Percentiles rank a stretch among this genome's conserved stretches.
These are phyloP conservation scores for Nebria brevicollis DNA, from an alignment of 2,888 invertebrate genomes.

Conservation along the genomic window DNA sequence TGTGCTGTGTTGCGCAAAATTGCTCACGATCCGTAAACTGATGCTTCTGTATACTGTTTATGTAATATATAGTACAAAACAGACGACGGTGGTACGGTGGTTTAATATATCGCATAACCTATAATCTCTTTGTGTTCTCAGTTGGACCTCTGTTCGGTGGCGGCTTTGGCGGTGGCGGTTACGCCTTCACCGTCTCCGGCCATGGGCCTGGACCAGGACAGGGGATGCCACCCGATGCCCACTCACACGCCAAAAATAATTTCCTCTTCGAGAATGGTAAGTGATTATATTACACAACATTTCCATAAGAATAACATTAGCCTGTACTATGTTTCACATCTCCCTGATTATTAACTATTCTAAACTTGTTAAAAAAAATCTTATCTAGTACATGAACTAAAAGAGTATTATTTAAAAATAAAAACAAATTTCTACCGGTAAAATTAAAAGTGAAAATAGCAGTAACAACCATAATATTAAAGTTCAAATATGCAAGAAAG, in stretches of 20 bases:
- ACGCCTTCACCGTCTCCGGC: slow-evolving; percentile 61
- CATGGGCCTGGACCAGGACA: slow-evolving; percentile 42
- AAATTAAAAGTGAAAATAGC: no score
- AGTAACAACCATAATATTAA: no score
- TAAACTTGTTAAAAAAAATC: no score
- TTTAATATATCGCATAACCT: slow-evolving; percentile 32
- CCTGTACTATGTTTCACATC: no score
- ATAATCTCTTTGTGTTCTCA: slow-evolving; percentile 54
- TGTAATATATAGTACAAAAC: slow-evolving; percentile 12
- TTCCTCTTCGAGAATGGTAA: slow-evolving; percentile 63
- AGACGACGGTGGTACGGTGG: slow-evolving; percentile 6
- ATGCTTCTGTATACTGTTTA: slow-evolving; percentile 16
- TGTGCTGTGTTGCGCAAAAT: slow-evolving; percentile 28
- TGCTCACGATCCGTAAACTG: slow-evolving; percentile 37
- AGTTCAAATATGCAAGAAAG: no score
- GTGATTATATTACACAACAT: neutral
- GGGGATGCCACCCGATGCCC: slow-evolving; percentile 54
- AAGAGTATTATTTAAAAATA: no score
- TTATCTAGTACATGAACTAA: no score
- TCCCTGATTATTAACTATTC: no score
- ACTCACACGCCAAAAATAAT: slow-evolving; percentile 60
- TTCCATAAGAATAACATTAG: neutral
- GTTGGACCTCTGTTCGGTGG: slow-evolving; percentile 62
- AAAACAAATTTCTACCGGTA: no score
- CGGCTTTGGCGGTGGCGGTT: slow-evolving; percentile 60